Evolutionary conservation across 53 echinoderm and acorn worm species (phyloP).

Genomic region (Holothuria leucospilota): DNA sequence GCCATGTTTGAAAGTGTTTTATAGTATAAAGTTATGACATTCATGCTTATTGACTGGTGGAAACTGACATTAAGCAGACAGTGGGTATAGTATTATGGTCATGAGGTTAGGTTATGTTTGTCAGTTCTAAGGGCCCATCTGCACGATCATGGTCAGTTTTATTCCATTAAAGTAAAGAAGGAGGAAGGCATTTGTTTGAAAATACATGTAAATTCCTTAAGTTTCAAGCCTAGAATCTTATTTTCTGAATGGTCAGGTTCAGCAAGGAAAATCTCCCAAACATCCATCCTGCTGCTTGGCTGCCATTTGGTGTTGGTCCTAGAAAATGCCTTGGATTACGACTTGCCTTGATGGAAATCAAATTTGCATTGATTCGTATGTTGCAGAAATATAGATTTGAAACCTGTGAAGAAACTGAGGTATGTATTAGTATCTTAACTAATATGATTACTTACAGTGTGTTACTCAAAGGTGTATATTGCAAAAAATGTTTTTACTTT

Average conservation of each 20-base stretch:
- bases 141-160: neutral
- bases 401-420: constrained; percentile 37
- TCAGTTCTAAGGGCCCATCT: too few relatives aligned
- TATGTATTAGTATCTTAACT: neutral
- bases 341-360: constrained; percentile 36
- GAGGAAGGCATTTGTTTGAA: neutral
- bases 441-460: too few relatives aligned
- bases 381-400: constrained; percentile 47
- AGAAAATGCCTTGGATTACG: constrained; percentile 29
- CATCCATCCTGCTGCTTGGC: constrained; percentile 17
- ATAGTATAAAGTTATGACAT: too few relatives aligned
- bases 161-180: neutral
- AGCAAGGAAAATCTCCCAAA: constrained; percentile 31
- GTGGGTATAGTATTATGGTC: too few relatives aligned
- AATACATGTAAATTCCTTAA: neutral
- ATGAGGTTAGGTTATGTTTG: too few relatives aligned
- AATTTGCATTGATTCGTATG: constrained; percentile 20
- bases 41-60: too few relatives aligned
- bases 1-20: too few relatives aligned
- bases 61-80: too few relatives aligned
- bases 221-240: neutral
- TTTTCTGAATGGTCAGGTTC: neutral
- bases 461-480: too few relatives aligned
- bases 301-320: constrained; percentile 27
- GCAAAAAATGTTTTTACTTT: too few relatives aligned